Percentiles rank a stretch among this genome's conserved stretches.
Evolutionary conservation across 2,797 vertebrate species (phyloP).

Genomic region (Crocidura indochinensis): DNA sequence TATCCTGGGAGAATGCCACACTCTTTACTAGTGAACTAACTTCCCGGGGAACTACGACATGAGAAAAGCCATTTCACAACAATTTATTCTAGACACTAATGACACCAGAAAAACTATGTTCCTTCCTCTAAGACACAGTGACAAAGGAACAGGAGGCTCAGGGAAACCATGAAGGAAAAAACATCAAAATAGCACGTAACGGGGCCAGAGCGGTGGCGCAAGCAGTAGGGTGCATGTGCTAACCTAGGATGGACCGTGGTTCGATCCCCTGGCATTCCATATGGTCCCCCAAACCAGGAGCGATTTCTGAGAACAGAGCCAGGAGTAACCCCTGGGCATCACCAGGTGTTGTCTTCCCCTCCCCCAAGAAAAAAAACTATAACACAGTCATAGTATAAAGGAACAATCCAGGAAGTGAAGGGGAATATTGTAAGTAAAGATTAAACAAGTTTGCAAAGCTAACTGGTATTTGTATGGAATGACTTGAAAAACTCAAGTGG

Average conservation of each 20-base stretch:
- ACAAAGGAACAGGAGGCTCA: conserved; percentile 86
- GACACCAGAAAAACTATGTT: conserved; percentile 90
- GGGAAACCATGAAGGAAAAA: conserved; percentile 56
- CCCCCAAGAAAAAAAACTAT: too few relatives aligned
- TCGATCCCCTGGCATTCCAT: too few relatives aligned
- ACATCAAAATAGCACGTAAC: background rate
- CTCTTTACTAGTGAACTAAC: conserved; percentile 42
- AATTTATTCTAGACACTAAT: conserved; percentile 86
- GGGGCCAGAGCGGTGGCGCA: too few relatives aligned
- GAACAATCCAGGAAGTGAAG: conserved; percentile 62
- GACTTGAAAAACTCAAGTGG: conserved; percentile 76
- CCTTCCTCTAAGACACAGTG: conserved; percentile 85
- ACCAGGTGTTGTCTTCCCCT: too few relatives aligned
- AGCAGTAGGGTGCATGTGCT: too few relatives aligned
- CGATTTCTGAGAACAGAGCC: too few relatives aligned
- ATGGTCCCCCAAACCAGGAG: too few relatives aligned
- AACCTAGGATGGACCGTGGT: too few relatives aligned
- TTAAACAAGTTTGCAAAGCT: conserved; percentile 78
- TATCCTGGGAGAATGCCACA: conserved; percentile 47
- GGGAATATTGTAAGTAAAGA: conserved; percentile 67
- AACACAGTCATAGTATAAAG: conserved; percentile 51
- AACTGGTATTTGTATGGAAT: conserved; percentile 62
- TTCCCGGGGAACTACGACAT: conserved; percentile 60
- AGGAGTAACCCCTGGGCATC: too few relatives aligned
- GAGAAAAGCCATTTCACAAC: conserved; percentile 81